These are phyloP conservation scores for Lycopodina hypogea DNA, from an alignment of 37 sponge, comb jelly and placozoan genomes.

Conservation along the genomic window DNA sequence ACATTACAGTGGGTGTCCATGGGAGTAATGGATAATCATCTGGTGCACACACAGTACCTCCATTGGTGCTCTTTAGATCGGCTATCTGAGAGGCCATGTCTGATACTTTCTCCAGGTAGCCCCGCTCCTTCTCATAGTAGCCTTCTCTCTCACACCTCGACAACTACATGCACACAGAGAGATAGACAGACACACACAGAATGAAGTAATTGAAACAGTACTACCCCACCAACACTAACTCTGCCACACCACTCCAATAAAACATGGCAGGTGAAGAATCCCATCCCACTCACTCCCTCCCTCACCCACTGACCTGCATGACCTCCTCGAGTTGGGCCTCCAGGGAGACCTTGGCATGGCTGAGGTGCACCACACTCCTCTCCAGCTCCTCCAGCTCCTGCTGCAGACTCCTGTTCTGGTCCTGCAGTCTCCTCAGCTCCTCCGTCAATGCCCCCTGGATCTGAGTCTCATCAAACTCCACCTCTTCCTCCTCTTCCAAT, in stretches of 20 bases:
- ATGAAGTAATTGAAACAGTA: conserved; percentile 8
- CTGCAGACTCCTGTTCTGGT: not conserved
- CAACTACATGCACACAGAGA: conserved; percentile 9
- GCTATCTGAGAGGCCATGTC: conserved; percentile 40
- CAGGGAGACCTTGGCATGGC: conserved; percentile 25
- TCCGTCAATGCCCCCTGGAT: conserved; percentile 69
- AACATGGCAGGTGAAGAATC: no score
- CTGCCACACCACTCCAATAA: no score
- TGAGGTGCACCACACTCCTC: conserved; percentile 5
- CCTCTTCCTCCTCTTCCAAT: conserved; percentile 1
- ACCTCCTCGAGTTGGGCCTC: conserved; percentile 38
- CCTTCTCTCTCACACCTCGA: conserved; percentile 25
- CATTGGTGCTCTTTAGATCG: conserved; percentile 55
- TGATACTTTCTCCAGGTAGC: conserved; percentile 38
- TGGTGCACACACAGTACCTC: conserved; percentile 20
- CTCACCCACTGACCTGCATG: conserved; percentile 19
- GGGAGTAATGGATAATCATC: no score
- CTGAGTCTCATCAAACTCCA: conserved; percentile 30
- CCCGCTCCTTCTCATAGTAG: conserved; percentile 31
- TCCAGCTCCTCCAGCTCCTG: conserved; percentile 39
- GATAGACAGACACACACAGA: not conserved
- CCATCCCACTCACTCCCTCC: no score
- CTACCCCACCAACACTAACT: no score
- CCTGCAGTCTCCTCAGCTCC: conserved; percentile 61
- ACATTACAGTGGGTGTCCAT: no score